A percentile compares a stretch with the other conserved stretches of the same genome.
Evolutionary conservation across 2,888 invertebrate species (phyloP).

Genomic region (Tipula lateralis): DNA sequence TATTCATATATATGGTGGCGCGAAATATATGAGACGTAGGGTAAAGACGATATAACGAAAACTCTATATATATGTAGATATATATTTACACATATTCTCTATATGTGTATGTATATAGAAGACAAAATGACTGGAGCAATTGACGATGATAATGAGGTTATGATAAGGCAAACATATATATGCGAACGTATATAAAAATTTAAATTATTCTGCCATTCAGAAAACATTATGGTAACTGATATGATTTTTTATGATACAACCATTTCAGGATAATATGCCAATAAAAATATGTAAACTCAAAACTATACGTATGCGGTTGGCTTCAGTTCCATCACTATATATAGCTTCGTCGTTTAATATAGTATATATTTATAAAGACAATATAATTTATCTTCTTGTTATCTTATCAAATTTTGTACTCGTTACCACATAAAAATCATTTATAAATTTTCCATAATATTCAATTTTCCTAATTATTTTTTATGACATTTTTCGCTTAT

Average conservation of each 20-base stretch:
- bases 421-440: slow-evolving; percentile 7
- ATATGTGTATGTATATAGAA: neutral
- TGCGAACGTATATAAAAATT: neutral
- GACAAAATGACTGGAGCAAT: neutral
- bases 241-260: neutral
- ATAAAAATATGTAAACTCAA: neutral
- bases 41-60: neutral
- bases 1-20: neutral
- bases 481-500: neutral
- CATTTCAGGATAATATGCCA: neutral
- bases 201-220: slow-evolving; percentile 3
- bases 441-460: neutral
- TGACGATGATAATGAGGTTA: slow-evolving; percentile 11
- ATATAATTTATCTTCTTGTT: neutral
- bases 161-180: neutral
- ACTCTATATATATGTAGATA: neutral
- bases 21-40: too few species aligned
- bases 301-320: neutral
- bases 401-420: neutral
- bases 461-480: slow-evolving; percentile 19
- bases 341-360: neutral
- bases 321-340: neutral
- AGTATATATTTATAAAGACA: neutral
- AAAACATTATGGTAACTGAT: slow-evolving; percentile 24
- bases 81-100: neutral